Evolutionary conservation across 2,797 vertebrate species (phyloP).

Genomic region (Gambusia yucatana): DNA sequence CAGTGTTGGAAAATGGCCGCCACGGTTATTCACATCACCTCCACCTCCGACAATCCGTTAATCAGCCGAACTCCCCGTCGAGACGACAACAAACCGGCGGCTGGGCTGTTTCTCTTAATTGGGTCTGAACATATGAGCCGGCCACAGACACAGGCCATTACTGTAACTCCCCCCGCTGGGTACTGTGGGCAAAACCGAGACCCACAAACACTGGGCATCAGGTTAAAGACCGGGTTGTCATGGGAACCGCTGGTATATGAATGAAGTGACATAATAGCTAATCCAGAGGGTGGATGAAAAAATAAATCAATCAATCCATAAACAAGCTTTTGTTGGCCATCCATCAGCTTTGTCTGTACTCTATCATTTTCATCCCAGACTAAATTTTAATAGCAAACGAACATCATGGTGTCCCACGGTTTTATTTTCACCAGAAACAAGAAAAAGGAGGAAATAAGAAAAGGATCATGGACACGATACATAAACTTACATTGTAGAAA

Average conservation of each 20-base stretch:
- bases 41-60: conserved; percentile 14
- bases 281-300: neutral
- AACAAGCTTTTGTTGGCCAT: conserved; percentile 34
- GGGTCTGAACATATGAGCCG: conserved; percentile 49
- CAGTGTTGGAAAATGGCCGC: conserved; percentile 5
- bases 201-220: conserved; percentile 18
- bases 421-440: conserved; percentile 40
- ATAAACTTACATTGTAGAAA: neutral
- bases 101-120: conserved; percentile 47
- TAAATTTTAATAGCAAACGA: no score
- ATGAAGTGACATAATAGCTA: conserved; percentile 34
- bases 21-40: conserved; percentile 35
- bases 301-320: conserved; percentile 35
- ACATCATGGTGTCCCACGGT: conserved; percentile 8
- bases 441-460: neutral
- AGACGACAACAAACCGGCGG: conserved; percentile 14
- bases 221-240: conserved; percentile 60
- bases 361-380: neutral
- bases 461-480: neutral
- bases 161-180: conserved; percentile 48
- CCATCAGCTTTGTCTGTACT: conserved; percentile 31
- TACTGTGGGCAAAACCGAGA: conserved; percentile 20
- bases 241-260: conserved; percentile 70
- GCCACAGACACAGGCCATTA: conserved; percentile 65
- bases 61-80: conserved; percentile 1